Conservation (phyloP, 1,140 invertebrate species). For the Panulirus ornatus region DNA sequence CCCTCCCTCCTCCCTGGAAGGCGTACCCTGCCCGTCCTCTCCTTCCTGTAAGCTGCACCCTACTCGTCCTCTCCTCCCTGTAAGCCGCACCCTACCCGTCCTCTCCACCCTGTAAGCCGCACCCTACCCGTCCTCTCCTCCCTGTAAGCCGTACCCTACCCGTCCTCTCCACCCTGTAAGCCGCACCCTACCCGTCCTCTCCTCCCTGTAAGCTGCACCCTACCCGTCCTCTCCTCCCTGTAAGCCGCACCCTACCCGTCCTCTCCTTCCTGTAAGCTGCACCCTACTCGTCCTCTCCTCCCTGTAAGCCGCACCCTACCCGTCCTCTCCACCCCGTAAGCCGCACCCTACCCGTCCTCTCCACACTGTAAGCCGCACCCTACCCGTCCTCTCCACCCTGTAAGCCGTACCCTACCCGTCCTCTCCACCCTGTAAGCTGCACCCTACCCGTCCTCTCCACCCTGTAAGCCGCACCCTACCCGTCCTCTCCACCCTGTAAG, state of each 20-base stretch:
- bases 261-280: background rate
- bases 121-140: background rate
- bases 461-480: background rate
- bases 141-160: background rate
- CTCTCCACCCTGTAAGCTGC: background rate
- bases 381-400: background rate
- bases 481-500: background rate
- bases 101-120: background rate
- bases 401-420: background rate
- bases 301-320: background rate
- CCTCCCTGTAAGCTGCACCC: too few species aligned
- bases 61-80: background rate
- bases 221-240: background rate
- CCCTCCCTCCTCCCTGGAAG: background rate
- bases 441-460: background rate
- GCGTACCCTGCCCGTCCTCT: background rate
- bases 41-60: background rate
- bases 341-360: background rate
- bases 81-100: background rate
- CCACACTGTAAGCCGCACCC: too few species aligned
- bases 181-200: background rate
- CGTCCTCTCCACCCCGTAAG: background rate
- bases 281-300: background rate
- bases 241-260: background rate
- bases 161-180: background rate